Evolutionary conservation across 2,888 invertebrate genomes (phyloP), one percentile per base, ranked within the genome.

Genomic region (Limnephilus marmoratus): DNA sequence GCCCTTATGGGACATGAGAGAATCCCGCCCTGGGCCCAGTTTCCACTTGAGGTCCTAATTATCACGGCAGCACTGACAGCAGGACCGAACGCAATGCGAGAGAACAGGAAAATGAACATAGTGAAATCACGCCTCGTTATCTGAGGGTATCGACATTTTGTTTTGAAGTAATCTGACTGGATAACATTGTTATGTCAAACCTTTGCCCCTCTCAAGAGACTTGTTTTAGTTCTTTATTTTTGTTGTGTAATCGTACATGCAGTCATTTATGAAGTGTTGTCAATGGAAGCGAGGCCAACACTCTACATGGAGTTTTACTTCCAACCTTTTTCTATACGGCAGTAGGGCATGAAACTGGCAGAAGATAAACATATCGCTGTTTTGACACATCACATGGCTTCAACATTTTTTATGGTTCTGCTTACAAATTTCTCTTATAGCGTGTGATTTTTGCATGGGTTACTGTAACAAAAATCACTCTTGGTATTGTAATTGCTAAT

Each of bases 31-130:
- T 83, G 83, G 83, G 15, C 83, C 34, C 83, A 37, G 83, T 37
- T 34, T 83, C 83, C 83, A 83, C 34, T 37, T 83, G 83, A 83
- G 31, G 83, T 83, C 83, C 83, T 83, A 31, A 83, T 83, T 83
- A 83, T 18, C 83, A 83, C 37, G 31, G 37, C 83, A 83, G n/a
- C 9, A 83, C 83, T 83, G 83, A 83, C 83, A 83, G 83, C 83
- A 83, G 24, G 83, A 37, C 83, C 37, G 83, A 83, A 83, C 24
- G 83, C 37, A 37, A 34, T 15, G 18, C 37, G 83, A 83, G 18
- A 9, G 83, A 83, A 18, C 34, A 34, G 9, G 2, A 9, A 34
- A 24, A 83, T 37, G 37, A 83, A 68, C 18, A 68, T 18, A 13
- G 2, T 45, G 45, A 24, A 68, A 18, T 68, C 68, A 68, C 24